phyloP scores from a whole-genome alignment of 2,888 invertebrate species.

The Acrobasis repandana region DNA sequence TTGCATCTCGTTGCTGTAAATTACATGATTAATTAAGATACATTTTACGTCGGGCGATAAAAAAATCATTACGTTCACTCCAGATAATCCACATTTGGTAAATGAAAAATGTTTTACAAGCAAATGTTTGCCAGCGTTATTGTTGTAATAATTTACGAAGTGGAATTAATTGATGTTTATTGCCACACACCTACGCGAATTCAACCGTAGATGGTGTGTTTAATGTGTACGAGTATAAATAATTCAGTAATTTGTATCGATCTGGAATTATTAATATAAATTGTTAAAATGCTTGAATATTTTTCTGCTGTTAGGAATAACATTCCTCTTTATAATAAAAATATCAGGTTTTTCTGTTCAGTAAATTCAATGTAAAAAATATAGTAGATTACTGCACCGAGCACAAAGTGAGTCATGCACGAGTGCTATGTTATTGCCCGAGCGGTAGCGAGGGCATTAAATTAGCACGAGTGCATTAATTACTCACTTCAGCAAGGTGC shows the following conservation, averaged over 20 bases:
- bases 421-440: too few relatives aligned
- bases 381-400: too few relatives aligned
- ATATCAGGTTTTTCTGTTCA: too few relatives aligned
- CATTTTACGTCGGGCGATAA: conserved; percentile 6
- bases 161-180: conserved; percentile 21
- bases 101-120: conserved; percentile 9
- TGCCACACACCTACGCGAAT: not conserved
- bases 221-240: conserved; percentile 9
- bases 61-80: conserved; percentile 3
- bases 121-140: not conserved
- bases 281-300: too few relatives aligned
- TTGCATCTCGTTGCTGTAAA: not conserved
- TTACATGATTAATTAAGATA: conserved; percentile 14
- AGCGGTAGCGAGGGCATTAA: too few relatives aligned
- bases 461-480: too few relatives aligned
- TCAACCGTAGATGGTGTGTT: not conserved
- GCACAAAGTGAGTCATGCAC: too few relatives aligned
- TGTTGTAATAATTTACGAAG: conserved; percentile 15
- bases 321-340: too few relatives aligned
- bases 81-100: not conserved
- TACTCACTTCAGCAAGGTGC: too few relatives aligned
- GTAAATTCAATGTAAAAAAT: too few relatives aligned
- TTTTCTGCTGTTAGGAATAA: too few relatives aligned
- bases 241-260: conserved; percentile 5
- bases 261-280: too few relatives aligned